A percentile compares a stretch with the other conserved stretches of the same genome.
phyloP scores from a whole-genome alignment of 2,797 vertebrate genomes.

The Myotis pilosus region DNA sequence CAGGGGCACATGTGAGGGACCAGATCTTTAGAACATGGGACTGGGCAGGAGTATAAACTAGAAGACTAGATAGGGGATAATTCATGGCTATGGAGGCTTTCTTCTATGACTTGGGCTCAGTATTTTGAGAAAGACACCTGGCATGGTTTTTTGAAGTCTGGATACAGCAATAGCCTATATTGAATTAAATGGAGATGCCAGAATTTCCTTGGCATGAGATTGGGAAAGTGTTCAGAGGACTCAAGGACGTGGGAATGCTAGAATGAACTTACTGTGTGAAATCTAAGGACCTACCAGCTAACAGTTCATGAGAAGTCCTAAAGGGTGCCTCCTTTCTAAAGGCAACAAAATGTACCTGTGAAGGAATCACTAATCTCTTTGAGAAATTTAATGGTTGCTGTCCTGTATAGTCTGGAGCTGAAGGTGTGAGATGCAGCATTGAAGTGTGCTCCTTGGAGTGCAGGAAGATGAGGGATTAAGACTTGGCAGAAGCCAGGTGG shows the following conservation, averaged over 20 bases:
- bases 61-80: background rate
- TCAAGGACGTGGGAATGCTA: background rate
- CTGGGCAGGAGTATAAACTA: background rate
- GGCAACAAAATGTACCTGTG: background rate
- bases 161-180: background rate
- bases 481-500: constrained; percentile 53
- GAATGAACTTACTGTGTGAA: background rate
- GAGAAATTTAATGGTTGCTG: background rate
- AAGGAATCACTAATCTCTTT: background rate
- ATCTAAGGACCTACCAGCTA: background rate
- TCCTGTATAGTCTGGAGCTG: background rate
- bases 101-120: background rate
- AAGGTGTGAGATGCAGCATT: background rate
- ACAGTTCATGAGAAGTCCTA: background rate
- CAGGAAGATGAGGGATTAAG: background rate
- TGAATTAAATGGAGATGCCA: background rate
- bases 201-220: constrained; percentile 23
- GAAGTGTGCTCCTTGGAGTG: background rate
- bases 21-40: background rate
- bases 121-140: background rate
- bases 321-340: background rate
- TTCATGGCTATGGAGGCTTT: background rate
- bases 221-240: background rate
- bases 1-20: background rate
- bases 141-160: background rate